phyloP scores from a whole-genome alignment of 1,140 invertebrate species.

The Neodiprion fabricii region DNA sequence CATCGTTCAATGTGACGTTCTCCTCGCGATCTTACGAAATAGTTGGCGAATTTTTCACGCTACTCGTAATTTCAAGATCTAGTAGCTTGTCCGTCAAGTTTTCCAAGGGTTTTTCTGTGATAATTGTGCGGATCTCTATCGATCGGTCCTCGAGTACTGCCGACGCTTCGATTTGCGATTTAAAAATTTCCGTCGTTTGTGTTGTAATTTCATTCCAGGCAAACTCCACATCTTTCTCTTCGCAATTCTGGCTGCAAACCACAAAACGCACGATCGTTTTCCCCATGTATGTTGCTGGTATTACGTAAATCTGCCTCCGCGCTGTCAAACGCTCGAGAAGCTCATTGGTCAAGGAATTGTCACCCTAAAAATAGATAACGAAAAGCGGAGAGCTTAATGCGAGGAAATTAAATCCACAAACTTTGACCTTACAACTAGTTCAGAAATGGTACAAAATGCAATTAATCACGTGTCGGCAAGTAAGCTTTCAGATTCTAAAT shows the following conservation, averaged over 20 bases:
- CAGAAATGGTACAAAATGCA: too few species aligned
- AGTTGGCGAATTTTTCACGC: neutral
- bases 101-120: too few species aligned
- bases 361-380: conserved; percentile 61
- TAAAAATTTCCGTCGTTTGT: conserved; percentile 53
- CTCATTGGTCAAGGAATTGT: conserved; percentile 72
- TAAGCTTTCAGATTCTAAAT: too few species aligned
- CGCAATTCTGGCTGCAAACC: conserved; percentile 75
- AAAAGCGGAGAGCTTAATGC: neutral
- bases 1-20: too few species aligned
- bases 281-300: conserved; percentile 72
- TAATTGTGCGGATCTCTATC: too few species aligned
- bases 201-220: conserved; percentile 77
- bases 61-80: neutral
- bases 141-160: neutral
- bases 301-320: conserved; percentile 81
- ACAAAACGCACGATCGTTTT: conserved; percentile 80
- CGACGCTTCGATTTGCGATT: neutral
- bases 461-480: too few species aligned
- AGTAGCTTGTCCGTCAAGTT: neutral
- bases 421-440: conserved; percentile 10
- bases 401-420: neutral
- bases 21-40: neutral
- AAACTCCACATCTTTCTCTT: conserved; percentile 72
- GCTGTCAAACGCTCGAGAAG: conserved; percentile 76